Percentiles rank a stretch among this genome's conserved stretches.
phyloP scores from a whole-genome alignment of 2,113 vertebrate species.

The Meriones unguiculatus region DNA sequence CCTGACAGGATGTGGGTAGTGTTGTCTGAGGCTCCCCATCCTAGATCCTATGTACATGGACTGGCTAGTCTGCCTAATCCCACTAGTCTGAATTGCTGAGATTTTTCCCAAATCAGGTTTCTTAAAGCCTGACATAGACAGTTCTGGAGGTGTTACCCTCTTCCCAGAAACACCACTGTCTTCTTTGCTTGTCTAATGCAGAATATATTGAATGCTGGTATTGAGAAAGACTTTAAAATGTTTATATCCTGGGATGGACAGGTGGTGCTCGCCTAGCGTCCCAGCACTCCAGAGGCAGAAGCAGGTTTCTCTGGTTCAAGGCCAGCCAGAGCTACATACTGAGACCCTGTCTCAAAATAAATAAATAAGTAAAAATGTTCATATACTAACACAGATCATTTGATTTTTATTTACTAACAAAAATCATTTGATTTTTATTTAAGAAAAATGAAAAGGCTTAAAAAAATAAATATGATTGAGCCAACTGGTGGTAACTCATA shows the following conservation, averaged over 20 bases:
- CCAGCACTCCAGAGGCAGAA: not conserved
- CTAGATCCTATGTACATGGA: not conserved
- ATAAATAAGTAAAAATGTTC: not conserved
- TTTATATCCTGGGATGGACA: not conserved
- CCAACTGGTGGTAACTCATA: not conserved
- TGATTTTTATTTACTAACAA: conserved; percentile 42
- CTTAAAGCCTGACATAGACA: conserved; percentile 32
- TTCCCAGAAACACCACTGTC: not conserved
- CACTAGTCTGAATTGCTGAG: not conserved
- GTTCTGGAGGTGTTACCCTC: not conserved
- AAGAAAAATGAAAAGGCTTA: not conserved
- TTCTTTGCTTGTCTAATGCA: not conserved
- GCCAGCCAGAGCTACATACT: not conserved
- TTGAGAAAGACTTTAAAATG: conserved; percentile 18
- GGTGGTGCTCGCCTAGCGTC: not conserved
- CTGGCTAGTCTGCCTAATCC: not conserved
- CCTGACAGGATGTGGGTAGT: not conserved
- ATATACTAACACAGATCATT: conserved; percentile 32
- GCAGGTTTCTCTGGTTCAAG: not conserved
- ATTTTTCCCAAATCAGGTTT: conserved; percentile 4
- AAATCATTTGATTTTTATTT: conserved; percentile 27
- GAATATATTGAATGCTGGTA: not conserved
- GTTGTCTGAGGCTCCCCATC: too few relatives aligned
- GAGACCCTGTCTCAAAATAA: not conserved
- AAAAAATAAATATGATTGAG: not conserved